phyloP scores from a whole-genome alignment of 2,888 invertebrate species.

The Amphiduros pacificus region DNA sequence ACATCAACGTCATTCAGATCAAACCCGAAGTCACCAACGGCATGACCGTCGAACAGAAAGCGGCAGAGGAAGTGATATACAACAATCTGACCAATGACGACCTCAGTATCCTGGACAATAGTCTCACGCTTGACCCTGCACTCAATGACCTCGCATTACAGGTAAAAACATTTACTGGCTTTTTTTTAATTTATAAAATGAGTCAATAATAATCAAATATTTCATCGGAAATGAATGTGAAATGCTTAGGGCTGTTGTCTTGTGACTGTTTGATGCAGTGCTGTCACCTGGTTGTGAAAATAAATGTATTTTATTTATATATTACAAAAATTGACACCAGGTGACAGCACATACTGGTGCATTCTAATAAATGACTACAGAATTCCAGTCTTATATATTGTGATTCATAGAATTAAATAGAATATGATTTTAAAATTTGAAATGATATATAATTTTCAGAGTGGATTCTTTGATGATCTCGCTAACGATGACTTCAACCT shows the following conservation, averaged over 20 bases:
- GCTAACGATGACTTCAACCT: constrained; percentile 11
- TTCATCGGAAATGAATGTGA: no score
- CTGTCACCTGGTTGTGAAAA: no score
- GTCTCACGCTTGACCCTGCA: constrained; percentile 37
- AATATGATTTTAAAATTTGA: neutral
- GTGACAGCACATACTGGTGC: neutral
- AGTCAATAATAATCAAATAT: no score
- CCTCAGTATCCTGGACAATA: constrained; percentile 28
- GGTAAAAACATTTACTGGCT: constrained; percentile 26
- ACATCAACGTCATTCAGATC: constrained; percentile 15
- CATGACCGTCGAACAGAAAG: neutral
- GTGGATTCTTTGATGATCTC: constrained; percentile 14
- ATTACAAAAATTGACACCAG: no score
- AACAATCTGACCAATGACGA: constrained; percentile 20
- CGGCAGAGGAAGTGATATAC: neutral
- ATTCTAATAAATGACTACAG: no score
- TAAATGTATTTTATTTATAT: no score
- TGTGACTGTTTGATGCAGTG: no score
- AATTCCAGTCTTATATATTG: neutral
- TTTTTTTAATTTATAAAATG: neutral
- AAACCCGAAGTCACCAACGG: neutral
- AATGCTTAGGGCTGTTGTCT: no score
- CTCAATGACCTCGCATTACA: constrained; percentile 41
- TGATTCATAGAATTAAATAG: neutral
- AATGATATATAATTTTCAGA: constrained; percentile 4